These are phyloP conservation scores for Tillus elongatus DNA, from an alignment of 2,888 invertebrate genomes.

Conservation along the genomic window DNA sequence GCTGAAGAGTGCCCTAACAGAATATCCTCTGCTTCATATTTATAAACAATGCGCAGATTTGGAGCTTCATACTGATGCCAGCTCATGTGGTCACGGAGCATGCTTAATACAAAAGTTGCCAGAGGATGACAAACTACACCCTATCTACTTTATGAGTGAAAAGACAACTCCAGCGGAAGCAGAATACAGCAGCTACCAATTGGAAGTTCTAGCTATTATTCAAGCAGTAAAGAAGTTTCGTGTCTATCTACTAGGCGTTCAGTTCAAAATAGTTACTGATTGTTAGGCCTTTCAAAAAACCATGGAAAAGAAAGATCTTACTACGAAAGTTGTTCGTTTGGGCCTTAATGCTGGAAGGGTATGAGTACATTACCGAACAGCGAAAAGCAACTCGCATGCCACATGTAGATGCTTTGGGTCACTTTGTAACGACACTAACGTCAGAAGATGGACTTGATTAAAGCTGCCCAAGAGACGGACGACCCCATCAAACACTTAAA, in stretches of 20 bases:
- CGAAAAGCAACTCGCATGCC: no score
- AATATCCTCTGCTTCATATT: conserved; percentile 19
- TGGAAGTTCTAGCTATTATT: no score
- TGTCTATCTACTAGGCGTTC: conserved; percentile 27
- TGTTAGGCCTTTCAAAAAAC: conserved; percentile 31
- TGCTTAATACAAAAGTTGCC: conserved; percentile 26
- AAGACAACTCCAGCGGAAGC: conserved; percentile 28
- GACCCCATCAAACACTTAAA: conserved; percentile 20
- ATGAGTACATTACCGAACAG: conserved; percentile 25
- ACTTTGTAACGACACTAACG: no score
- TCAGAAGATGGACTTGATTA: neutral
- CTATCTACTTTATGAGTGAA: conserved; percentile 28
- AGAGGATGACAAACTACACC: conserved; percentile 26
- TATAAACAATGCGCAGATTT: conserved; percentile 14
- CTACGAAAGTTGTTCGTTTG: conserved; percentile 33
- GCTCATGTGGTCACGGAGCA: no score
- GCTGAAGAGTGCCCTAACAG: no score
- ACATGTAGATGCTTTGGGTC: no score
- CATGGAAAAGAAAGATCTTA: no score
- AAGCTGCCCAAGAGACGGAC: conserved; percentile 14
- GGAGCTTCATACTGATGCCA: no score
- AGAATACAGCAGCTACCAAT: conserved; percentile 31
- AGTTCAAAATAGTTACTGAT: conserved; percentile 31
- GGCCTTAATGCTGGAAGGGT: conserved; percentile 18
- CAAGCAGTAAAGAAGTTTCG: conserved; percentile 30